These are phyloP conservation scores for Rhopilema esculentum DNA, from an alignment of 30 jellyfish, hydroid and myxozoan species.

Conservation along the genomic window DNA sequence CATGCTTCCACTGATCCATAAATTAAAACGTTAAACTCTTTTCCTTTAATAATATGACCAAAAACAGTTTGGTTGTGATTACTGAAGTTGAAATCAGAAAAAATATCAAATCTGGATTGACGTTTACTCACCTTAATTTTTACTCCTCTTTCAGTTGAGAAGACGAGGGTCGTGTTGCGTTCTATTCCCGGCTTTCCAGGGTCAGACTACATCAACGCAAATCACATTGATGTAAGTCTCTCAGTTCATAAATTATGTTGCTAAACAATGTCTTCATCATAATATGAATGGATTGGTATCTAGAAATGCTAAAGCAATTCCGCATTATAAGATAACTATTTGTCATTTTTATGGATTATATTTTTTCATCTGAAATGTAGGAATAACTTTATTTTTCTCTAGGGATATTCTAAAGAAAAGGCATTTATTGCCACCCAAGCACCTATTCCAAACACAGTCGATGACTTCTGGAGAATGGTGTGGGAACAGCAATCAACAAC, in stretches of 20 bases:
- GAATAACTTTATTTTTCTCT: not conserved
- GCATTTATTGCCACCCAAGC: conserved; percentile 94
- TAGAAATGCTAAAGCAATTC: too few relatives aligned
- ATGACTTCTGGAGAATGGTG: conserved; percentile 92
- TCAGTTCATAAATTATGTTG: not conserved
- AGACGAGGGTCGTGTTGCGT: conserved; percentile 72
- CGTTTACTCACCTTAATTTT: not conserved
- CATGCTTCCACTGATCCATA: too few relatives aligned
- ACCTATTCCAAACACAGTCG: conserved; percentile 84
- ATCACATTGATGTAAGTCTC: conserved; percentile 73
- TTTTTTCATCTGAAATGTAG: not conserved
- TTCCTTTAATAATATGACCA: too few relatives aligned
- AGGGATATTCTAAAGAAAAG: conserved; percentile 74
- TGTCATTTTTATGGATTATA: too few relatives aligned
- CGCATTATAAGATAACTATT: too few relatives aligned
- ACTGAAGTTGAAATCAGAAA: too few relatives aligned
- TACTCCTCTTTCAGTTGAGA: conserved; percentile 69
- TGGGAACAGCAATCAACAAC: conserved; percentile 90
- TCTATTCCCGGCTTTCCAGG: conserved; percentile 88
- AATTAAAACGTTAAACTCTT: too few relatives aligned
- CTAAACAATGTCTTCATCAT: too few relatives aligned
- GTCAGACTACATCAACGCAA: conserved; percentile 95
- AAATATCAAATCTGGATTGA: too few relatives aligned
- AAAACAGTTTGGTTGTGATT: too few relatives aligned
- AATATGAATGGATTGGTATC: too few relatives aligned